Conservation (phyloP, 2,797 vertebrate genomes). For the Bryconaethiops microstoma region DNA sequence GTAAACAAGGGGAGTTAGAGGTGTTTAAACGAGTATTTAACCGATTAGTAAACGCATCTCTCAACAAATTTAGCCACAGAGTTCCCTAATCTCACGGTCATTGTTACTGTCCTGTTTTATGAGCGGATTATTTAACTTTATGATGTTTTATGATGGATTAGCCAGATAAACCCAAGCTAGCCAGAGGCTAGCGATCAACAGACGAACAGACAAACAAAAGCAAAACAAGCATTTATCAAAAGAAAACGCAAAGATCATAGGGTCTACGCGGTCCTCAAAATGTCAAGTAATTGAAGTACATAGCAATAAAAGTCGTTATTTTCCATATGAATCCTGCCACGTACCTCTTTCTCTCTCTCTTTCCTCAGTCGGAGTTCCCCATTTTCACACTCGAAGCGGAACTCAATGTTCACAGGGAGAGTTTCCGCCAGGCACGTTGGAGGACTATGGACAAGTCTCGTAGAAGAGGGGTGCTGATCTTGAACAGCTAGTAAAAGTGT, state of each 20-base stretch:
- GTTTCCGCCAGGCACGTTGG: not conserved
- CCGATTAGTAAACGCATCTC: not conserved
- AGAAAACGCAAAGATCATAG: not conserved
- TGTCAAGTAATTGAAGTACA: not conserved
- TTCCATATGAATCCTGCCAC: constrained; percentile 14
- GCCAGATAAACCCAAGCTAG: not conserved
- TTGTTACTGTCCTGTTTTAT: not conserved
- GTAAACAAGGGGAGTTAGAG: not conserved
- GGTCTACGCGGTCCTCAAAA: too few relatives aligned
- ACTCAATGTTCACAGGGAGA: not conserved
- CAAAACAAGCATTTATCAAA: not conserved
- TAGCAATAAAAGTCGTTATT: not conserved
- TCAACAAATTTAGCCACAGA: not conserved
- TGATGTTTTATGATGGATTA: not conserved
- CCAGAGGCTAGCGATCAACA: not conserved
- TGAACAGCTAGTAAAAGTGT: too few relatives aligned
- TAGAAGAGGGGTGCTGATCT: too few relatives aligned
- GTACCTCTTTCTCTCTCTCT: constrained; percentile 8
- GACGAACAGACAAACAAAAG: too few relatives aligned
- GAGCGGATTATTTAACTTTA: not conserved
- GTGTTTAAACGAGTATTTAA: not conserved
- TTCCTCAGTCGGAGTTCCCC: not conserved
- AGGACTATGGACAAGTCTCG: too few relatives aligned
- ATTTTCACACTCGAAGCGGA: constrained; percentile 5
- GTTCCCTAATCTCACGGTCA: not conserved